Evolutionary conservation across 1,140 invertebrate species (phyloP).

Genomic region (Leguminivora glycinivorella): DNA sequence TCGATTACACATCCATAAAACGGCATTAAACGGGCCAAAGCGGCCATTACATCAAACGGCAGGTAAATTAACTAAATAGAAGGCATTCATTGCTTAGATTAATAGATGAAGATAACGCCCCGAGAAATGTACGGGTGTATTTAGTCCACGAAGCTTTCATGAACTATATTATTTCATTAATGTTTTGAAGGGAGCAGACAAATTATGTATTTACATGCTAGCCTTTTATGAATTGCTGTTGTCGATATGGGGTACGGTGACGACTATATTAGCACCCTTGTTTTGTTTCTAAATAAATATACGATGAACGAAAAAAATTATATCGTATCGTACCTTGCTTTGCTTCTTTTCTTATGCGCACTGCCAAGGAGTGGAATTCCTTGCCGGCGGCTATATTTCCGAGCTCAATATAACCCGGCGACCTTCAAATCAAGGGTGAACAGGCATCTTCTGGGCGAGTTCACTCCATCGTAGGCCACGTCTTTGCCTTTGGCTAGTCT

Average conservation of each 20-base stretch:
- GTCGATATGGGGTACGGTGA: background rate
- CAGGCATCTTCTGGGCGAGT: too few relatives aligned
- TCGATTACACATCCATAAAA: constrained; percentile 32
- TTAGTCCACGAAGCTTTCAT: constrained; percentile 29
- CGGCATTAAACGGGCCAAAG: constrained; percentile 44
- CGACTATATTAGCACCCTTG: too few relatives aligned
- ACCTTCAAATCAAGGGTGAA: too few relatives aligned
- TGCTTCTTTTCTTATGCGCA: too few relatives aligned
- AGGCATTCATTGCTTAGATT: constrained; percentile 47
- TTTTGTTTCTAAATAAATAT: too few relatives aligned
- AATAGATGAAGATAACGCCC: constrained; percentile 50
- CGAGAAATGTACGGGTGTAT: constrained; percentile 40
- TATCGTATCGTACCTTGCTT: too few relatives aligned
- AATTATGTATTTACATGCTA: constrained; percentile 24
- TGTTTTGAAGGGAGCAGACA: constrained; percentile 8
- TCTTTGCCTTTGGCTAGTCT: too few relatives aligned
- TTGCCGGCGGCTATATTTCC: too few relatives aligned
- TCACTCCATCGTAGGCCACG: too few relatives aligned
- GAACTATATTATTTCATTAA: constrained; percentile 17
- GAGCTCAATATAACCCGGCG: too few relatives aligned
- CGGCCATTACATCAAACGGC: constrained; percentile 53
- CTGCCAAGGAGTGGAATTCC: too few relatives aligned
- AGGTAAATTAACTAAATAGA: constrained; percentile 53
- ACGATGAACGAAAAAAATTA: too few relatives aligned
- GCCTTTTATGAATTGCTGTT: constrained; percentile 5